Evolutionary conservation across 2,797 vertebrate genomes (phyloP).

Genomic region (Champsocephalus gunnari): DNA sequence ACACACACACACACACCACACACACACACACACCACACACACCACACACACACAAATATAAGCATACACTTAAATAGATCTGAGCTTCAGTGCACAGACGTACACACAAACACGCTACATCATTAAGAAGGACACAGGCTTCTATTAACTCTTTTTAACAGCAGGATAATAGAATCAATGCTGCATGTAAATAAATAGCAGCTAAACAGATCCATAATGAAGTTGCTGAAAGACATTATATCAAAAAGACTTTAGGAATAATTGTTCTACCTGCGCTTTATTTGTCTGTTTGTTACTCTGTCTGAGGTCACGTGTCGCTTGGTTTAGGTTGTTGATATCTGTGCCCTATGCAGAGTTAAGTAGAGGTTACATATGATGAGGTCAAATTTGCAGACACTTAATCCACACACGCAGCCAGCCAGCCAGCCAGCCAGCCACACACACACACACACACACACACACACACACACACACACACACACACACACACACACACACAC

Average conservation of each 20-base stretch:
- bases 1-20: slow-evolving; percentile 10
- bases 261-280: slow-evolving; percentile 17
- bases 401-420: slow-evolving; percentile 1
- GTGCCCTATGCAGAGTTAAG: background rate
- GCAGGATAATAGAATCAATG: slow-evolving; percentile 79
- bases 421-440: background rate
- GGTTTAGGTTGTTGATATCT: background rate
- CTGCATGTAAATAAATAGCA: slow-evolving; percentile 72
- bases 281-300: slow-evolving; percentile 18
- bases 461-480: slow-evolving; percentile 1
- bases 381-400: slow-evolving; percentile 27
- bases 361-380: slow-evolving; percentile 25
- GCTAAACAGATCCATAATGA: slow-evolving; percentile 70
- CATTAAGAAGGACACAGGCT: slow-evolving; percentile 73
- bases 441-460: background rate
- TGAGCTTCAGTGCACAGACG: slow-evolving; percentile 38
- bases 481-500: slow-evolving; percentile 3
- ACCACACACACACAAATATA: slow-evolving; percentile 52
- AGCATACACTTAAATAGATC: slow-evolving; percentile 76
- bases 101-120: slow-evolving; percentile 58
- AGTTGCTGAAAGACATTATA: slow-evolving; percentile 59
- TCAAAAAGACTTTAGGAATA: slow-evolving; percentile 39
- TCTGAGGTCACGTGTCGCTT: background rate
- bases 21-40: slow-evolving; percentile 14
- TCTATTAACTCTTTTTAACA: slow-evolving; percentile 70